A percentile compares a stretch with the other conserved stretches of the same genome.
These are phyloP conservation scores for Shinisaurus crocodilurus DNA, from an alignment of 2,113 vertebrate species.

Conservation along the genomic window DNA sequence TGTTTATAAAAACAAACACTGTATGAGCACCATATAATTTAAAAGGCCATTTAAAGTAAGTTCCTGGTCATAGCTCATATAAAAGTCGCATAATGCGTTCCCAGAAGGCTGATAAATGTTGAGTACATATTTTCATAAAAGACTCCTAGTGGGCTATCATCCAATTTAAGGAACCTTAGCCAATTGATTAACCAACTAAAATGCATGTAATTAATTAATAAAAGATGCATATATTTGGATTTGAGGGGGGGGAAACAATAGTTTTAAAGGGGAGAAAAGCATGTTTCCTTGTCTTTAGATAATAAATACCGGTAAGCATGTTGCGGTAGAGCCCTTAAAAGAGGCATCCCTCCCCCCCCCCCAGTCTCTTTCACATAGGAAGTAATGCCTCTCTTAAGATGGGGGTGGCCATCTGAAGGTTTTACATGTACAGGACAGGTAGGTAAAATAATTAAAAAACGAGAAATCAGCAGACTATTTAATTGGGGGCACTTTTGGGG, in stretches of 20 bases:
- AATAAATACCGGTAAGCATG: not conserved
- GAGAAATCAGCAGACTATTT: not conserved
- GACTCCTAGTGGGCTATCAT: not conserved
- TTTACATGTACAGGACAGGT: not conserved
- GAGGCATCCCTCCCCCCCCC: not conserved
- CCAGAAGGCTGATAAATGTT: not conserved
- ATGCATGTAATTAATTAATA: not conserved
- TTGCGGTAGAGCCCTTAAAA: not conserved
- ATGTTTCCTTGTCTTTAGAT: not conserved
- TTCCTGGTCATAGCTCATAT: not conserved
- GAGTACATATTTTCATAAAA: not conserved
- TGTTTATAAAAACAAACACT: not conserved
- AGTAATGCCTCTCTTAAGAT: not conserved
- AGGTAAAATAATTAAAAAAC: not conserved
- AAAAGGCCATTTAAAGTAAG: not conserved
- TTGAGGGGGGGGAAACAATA: not conserved
- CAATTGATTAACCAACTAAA: not conserved
- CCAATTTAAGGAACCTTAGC: not conserved
- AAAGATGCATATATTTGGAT: not conserved
- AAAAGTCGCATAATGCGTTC: not conserved
- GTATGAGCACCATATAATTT: not conserved
- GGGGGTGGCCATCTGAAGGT: not conserved
- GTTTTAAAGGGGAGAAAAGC: not conserved
- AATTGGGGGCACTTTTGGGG: no score
- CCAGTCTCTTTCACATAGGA: not conserved